phyloP scores from a whole-genome alignment of 2,888 invertebrate genomes.

The Tryphoninae sp. region DNA sequence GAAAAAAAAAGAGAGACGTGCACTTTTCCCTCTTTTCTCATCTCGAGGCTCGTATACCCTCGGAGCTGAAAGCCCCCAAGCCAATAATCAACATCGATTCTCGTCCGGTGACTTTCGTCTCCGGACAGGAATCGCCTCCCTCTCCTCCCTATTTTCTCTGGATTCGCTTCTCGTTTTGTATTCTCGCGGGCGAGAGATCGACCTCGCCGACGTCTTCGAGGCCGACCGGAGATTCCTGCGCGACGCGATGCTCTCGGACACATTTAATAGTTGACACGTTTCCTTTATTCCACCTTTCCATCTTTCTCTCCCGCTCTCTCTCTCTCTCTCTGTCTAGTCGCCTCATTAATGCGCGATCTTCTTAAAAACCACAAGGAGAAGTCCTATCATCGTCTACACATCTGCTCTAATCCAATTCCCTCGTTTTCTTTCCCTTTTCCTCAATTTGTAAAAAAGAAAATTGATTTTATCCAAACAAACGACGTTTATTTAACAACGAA shows the following conservation, averaged over 20 bases:
- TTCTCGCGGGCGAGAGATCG: constrained; percentile 22
- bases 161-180: constrained; percentile 23
- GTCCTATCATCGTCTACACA: neutral
- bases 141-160: neutral
- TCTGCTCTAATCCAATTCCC: constrained; percentile 16
- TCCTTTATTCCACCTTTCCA: constrained; percentile 24
- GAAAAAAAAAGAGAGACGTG: neutral
- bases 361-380: neutral
- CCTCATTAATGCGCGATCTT: constrained; percentile 33
- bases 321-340: neutral
- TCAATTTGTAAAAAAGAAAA: too few species aligned
- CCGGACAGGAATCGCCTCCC: constrained; percentile 27
- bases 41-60: constrained; percentile 17
- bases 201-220: constrained; percentile 35
- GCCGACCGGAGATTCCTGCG: constrained; percentile 26
- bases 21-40: constrained; percentile 35
- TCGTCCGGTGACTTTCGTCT: constrained; percentile 61
- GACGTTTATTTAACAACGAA: too few species aligned
- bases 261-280: constrained; percentile 39
- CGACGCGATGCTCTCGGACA: constrained; percentile 5
- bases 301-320: neutral
- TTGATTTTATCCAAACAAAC: too few species aligned
- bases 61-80: constrained; percentile 43
- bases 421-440: neutral
- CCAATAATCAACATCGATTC: constrained; percentile 62